Conservation (phyloP, 2,888 invertebrate genomes). For the Electrophaes corylata region DNA sequence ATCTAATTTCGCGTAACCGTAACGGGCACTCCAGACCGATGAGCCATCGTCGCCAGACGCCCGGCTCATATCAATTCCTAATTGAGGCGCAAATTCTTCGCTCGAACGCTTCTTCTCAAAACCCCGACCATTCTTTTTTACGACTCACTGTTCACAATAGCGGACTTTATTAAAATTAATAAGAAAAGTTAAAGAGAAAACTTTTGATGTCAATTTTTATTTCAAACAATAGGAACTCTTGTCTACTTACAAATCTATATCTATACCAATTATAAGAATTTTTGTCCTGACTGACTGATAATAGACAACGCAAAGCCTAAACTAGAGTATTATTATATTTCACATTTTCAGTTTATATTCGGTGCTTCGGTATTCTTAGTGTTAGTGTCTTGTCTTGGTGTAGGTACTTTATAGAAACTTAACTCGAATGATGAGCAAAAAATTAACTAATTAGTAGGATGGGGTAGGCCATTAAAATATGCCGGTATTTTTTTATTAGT, state of each 20-base stretch:
- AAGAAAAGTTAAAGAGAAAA: conserved; percentile 23
- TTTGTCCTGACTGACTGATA: too few species aligned
- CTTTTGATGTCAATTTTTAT: conserved; percentile 5
- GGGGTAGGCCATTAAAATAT: not conserved
- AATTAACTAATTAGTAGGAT: not conserved
- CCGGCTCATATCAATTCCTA: conserved; percentile 80
- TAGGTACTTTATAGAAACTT: not conserved
- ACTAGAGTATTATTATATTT: too few species aligned
- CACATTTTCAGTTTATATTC: too few species aligned
- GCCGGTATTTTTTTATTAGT: not conserved
- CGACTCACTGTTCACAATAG: conserved; percentile 40
- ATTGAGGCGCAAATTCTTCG: conserved; percentile 69
- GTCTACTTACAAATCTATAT: conserved; percentile 2
- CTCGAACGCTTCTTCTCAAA: conserved; percentile 62
- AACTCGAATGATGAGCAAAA: not conserved
- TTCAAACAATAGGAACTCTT: conserved; percentile 21
- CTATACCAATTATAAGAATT: too few species aligned
- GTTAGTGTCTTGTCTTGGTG: too few species aligned
- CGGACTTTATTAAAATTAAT: conserved; percentile 39
- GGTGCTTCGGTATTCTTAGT: too few species aligned
- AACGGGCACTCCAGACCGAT: conserved; percentile 79
- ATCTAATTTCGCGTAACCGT: conserved; percentile 84
- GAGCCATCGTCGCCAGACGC: conserved; percentile 81
- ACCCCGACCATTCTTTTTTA: conserved; percentile 48
- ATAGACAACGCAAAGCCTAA: too few species aligned